These are phyloP conservation scores for Holacanthus passer DNA, from an alignment of 2,113 vertebrate species.

Conservation along the genomic window DNA sequence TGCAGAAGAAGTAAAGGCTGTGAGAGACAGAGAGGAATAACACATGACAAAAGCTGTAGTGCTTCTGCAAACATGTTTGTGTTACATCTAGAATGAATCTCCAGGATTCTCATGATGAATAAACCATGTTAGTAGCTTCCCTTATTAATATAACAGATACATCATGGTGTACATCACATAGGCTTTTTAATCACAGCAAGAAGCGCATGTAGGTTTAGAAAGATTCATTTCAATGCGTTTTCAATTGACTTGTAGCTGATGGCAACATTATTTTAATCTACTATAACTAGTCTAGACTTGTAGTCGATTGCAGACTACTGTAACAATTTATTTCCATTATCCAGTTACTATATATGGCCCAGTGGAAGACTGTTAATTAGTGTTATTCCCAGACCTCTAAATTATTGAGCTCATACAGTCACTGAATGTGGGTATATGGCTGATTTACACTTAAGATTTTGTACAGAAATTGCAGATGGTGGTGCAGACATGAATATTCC, in stretches of 20 bases:
- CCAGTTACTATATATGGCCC: slow-evolving; percentile 26
- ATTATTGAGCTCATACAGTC: slow-evolving; percentile 40
- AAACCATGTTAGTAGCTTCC: slow-evolving; percentile 6
- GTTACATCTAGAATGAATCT: slow-evolving; percentile 2
- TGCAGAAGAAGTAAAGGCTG: neutral
- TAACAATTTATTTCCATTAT: slow-evolving; percentile 41
- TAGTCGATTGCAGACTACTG: neutral
- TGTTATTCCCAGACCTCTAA: slow-evolving; percentile 40
- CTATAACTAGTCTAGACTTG: neutral
- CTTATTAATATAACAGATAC: slow-evolving; percentile 13
- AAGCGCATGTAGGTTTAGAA: neutral
- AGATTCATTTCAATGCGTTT: neutral
- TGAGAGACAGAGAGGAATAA: neutral
- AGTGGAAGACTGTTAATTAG: slow-evolving; percentile 44
- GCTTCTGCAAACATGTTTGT: neutral
- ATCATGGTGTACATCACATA: neutral
- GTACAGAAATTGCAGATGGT: neutral
- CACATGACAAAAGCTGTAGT: neutral
- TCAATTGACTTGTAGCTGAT: neutral
- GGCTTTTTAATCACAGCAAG: slow-evolving; percentile 8
- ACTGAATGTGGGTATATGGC: slow-evolving; percentile 9
- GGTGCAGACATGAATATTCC: neutral
- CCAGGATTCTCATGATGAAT: slow-evolving; percentile 1
- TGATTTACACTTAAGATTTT: slow-evolving; percentile 23
- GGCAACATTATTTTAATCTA: slow-evolving; percentile 7